Evolutionary conservation across 2,113 vertebrate genomes (phyloP), one percentile per base, ranked within the genome.

Genomic region (Alosa alosa): DNA sequence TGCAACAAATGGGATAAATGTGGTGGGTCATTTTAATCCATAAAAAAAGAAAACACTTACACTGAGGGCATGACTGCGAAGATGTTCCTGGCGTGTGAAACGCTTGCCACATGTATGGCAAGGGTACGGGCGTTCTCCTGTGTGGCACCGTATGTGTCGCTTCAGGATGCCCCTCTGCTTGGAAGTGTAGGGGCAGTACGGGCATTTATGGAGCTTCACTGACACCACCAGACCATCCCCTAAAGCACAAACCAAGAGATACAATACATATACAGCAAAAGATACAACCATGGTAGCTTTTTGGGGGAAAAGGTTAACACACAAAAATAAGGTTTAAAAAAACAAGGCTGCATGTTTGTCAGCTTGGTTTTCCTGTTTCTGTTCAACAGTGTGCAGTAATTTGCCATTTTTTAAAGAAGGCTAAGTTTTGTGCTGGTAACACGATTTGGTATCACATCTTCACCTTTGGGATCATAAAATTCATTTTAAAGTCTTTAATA

Each of bases 151-250:
- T 88, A 99, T 99, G 94, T 99, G 98, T 15, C 98, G 93, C 86
- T 99, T 99, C 17, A 99, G 94, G 86, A 99, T 99, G 0, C 98
- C 97, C 86, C 99, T 99, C 95, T 99, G 98, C 84, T 99, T 99
- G 85, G 98, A 97, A 0, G 97, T 97, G 94, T 99, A 99, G 0
- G 98, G 97, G 81, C 97, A 99, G 94, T 98, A 99, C 0, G 98
- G 98, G 75, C 98, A 99, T 84, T 97, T 98, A 94, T 99, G 98
- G 45, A 99, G 96, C 93, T 98, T 99, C 92, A 98, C 97, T 0
- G 97, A 97, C 89, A 98, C 96, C 44, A 98, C 96, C 83, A 98
- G 90, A 86, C 97, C 95, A 2, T 98, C 97, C 86, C 97, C 98
- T 99, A 92, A 39, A 92, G 89, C 9, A 93, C 49, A 89, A 46